Percentiles rank a stretch among this genome's conserved stretches.
These are phyloP conservation scores for Thaumatotibia leucotreta DNA, from an alignment of 1,140 invertebrate genomes.

Conservation along the genomic window DNA sequence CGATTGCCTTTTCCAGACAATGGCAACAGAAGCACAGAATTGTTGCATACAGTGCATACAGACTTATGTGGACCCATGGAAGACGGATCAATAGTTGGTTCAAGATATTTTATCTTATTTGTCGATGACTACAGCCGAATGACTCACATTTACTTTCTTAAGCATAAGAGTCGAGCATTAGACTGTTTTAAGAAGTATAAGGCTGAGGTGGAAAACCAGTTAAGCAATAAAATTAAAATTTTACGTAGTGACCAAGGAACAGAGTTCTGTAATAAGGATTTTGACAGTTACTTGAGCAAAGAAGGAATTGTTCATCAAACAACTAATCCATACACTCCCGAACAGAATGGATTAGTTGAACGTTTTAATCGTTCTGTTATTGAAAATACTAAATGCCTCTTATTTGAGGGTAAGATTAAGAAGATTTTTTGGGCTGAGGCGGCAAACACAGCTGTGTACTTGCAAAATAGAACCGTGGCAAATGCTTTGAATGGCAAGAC, in stretches of 20 bases:
- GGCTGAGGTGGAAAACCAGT: neutral
- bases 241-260: neutral
- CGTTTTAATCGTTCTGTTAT: neutral
- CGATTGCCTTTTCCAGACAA: neutral
- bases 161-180: neutral
- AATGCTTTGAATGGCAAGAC: conserved; percentile 26
- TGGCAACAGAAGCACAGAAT: neutral
- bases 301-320: neutral
- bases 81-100: neutral
- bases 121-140: conserved; percentile 10
- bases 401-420: conserved; percentile 20
- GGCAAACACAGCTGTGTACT: conserved; percentile 20
- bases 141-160: neutral
- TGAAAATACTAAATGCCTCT: conserved; percentile 21
- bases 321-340: neutral
- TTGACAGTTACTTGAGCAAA: neutral
- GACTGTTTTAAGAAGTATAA: conserved; percentile 2
- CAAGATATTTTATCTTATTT: conserved; percentile 12
- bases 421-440: neutral
- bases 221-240: neutral
- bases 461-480: conserved; percentile 33
- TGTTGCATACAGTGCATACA: neutral
- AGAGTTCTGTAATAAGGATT: neutral
- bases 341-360: neutral
- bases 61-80: conserved; percentile 15